These are phyloP conservation scores for Campoletis raptor DNA, from an alignment of 2,888 invertebrate species.

Conservation along the genomic window DNA sequence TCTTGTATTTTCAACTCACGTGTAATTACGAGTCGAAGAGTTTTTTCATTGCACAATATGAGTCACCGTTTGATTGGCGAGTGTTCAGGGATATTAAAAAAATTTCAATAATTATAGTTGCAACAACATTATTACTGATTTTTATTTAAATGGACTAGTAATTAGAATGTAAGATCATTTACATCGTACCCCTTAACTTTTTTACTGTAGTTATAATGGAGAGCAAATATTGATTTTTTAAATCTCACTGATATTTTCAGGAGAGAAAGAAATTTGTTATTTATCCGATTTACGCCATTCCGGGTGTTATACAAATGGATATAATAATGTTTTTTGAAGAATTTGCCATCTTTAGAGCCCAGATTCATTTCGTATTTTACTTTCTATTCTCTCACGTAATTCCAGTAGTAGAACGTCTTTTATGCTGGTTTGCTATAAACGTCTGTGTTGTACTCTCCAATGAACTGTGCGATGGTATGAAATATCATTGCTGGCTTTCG, in stretches of 20 bases:
- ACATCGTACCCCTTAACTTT: not conserved
- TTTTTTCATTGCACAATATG: not conserved
- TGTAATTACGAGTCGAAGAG: conserved; percentile 6
- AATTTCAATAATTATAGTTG: not conserved
- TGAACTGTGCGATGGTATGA: conserved; percentile 29
- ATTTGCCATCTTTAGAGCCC: conserved; percentile 29
- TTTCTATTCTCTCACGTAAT: conserved; percentile 78
- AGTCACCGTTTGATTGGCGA: not conserved
- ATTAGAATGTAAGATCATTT: not conserved
- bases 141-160: not conserved
- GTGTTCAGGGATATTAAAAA: not conserved
- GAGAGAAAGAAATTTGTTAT: not conserved
- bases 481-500: conserved; percentile 55
- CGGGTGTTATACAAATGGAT: conserved; percentile 19
- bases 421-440: conserved; percentile 32
- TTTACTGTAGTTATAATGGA: not conserved
- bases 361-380: conserved; percentile 72
- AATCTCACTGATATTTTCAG: not conserved
- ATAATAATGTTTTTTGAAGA: conserved; percentile 39
- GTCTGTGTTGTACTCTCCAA: conserved; percentile 45
- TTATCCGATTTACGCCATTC: conserved; percentile 16
- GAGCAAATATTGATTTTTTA: not conserved
- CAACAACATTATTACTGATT: not conserved
- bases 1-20: conserved; percentile 2
- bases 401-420: conserved; percentile 61